Evolutionary conservation across 2,888 invertebrate genomes (phyloP), one percentile per base, ranked within the genome.

Genomic region (Gerris lacustris): DNA sequence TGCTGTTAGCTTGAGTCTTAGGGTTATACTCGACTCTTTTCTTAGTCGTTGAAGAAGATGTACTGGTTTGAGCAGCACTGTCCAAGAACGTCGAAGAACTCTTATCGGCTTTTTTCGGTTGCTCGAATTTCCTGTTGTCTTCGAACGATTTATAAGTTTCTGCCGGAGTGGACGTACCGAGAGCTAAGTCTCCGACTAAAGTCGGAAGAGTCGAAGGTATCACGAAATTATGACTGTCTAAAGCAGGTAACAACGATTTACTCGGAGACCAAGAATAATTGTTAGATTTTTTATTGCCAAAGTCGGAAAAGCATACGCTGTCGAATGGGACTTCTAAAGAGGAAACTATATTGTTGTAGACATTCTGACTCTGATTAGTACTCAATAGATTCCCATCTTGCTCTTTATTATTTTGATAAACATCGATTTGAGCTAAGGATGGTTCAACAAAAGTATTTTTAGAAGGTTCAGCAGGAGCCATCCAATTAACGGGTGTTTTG

Each of bases 181-280:
- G 77, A 1, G 86, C 86, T 67, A 86, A 78, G 78, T 86, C 86
- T 2, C 86, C 85, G 1, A 86, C 84, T 66, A 87, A 77, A n/a
- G 86, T 85, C 6, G 86, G 85, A 68, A 86, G 78, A 31, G 86
- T 84, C 1, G 82, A 81, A 2, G 84, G 82, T 5, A 84, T 81
- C 5, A 83, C 80, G 44, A 83, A 79, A 70, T 77, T 74, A 69
- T 75, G 75, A n/a, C 71, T 74, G 67, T 77, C 75, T 31, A 74
- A 70, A 68, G 74, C 73, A 6, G 76, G 76, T 47, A 77, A 67
- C 45, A 75, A 68, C 6, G 73, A 70, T 72, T 77, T 77, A 44
- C 74, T 76, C 4, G 77, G 76, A 15, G 77, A 76, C 77, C 77
- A 77, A 18, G 76, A 74, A 72, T 75, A 75, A 64, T 62, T 72